These are phyloP conservation scores for Trachelus tabidus DNA, from an alignment of 2,888 invertebrate species.

Conservation along the genomic window DNA sequence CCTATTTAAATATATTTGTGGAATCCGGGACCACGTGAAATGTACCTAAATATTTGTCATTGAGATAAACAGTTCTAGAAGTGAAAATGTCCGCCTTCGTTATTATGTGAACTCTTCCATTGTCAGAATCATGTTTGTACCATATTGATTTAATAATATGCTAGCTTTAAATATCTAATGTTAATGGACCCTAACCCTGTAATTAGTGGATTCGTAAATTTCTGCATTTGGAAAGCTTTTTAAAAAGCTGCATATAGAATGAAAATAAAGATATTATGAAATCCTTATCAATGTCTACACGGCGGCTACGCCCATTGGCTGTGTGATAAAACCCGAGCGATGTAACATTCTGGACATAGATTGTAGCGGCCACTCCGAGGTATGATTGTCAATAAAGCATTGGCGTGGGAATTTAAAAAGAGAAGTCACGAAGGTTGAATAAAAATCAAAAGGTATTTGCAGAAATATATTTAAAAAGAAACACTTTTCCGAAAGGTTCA, in stretches of 20 bases:
- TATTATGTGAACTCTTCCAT: constrained; percentile 17
- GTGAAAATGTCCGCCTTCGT: background rate
- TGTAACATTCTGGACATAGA: background rate
- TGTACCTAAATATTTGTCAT: background rate
- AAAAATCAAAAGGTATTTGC: background rate
- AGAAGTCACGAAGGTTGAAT: background rate
- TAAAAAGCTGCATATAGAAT: background rate
- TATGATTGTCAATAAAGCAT: background rate
- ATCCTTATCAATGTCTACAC: background rate
- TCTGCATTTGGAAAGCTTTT: background rate
- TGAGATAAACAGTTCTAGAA: background rate
- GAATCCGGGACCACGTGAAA: background rate
- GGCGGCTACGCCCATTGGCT: background rate
- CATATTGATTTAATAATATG: constrained; percentile 29
- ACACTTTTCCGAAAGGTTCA: background rate
- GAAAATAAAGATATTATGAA: background rate
- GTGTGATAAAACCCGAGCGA: background rate
- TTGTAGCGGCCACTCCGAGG: background rate
- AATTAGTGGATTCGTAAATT: constrained; percentile 9
- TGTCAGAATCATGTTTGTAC: constrained; percentile 31
- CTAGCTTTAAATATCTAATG: constrained; percentile 3
- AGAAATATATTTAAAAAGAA: background rate
- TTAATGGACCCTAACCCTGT: constrained; percentile 21
- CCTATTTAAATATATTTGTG: background rate
- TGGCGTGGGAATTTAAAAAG: background rate